Evolutionary conservation across 2,888 invertebrate species (phyloP).

Genomic region (Drosophila anomalata): DNA sequence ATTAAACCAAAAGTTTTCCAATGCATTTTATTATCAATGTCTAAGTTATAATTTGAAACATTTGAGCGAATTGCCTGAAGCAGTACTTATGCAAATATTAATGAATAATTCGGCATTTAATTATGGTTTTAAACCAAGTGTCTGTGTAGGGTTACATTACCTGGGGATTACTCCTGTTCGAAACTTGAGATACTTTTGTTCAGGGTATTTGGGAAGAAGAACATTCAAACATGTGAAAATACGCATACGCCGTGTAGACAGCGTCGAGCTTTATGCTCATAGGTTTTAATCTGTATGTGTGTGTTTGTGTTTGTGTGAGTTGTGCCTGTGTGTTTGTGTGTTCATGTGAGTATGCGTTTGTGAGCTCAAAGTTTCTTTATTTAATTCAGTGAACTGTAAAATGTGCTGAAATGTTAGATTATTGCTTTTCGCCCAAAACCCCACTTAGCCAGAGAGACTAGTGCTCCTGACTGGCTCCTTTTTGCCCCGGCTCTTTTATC

Average conservation of each 20-base stretch:
- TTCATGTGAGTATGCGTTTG: constrained; percentile 25
- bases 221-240: constrained; percentile 36
- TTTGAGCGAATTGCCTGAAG: background rate
- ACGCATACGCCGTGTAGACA: constrained; percentile 50
- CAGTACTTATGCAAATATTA: background rate
- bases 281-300: constrained; percentile 47
- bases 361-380: constrained; percentile 74
- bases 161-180: constrained; percentile 16
- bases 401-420: constrained; percentile 77
- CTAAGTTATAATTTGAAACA: background rate
- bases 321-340: constrained; percentile 29
- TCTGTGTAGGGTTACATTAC: background rate
- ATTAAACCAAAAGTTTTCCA: background rate
- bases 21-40: background rate
- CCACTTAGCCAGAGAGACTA: constrained; percentile 50
- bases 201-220: constrained; percentile 10
- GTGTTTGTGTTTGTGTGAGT: background rate
- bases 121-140: background rate
- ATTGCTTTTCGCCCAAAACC: constrained; percentile 60
- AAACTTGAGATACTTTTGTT: constrained; percentile 2
- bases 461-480: constrained; percentile 50
- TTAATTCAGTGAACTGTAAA: constrained; percentile 78
- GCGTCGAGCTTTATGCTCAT: constrained; percentile 41
- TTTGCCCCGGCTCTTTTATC: constrained; percentile 18
- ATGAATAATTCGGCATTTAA: background rate